phyloP scores from a whole-genome alignment of 2,888 invertebrate genomes.

The Latheticus oryzae region DNA sequence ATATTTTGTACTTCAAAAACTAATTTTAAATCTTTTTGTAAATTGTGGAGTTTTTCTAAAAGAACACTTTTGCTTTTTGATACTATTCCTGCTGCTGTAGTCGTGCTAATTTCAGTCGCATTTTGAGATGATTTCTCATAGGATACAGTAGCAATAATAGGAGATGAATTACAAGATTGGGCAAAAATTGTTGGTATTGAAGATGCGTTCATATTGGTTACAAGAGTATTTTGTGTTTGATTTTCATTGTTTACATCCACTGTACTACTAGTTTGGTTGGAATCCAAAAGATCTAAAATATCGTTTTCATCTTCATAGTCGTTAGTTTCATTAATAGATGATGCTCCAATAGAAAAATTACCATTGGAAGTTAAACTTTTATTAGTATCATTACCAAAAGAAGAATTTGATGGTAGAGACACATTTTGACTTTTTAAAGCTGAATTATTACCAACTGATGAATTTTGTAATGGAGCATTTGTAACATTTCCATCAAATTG shows the following conservation, averaged over 20 bases:
- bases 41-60: slow-evolving; percentile 18
- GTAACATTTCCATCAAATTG: too few relatives aligned
- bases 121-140: slow-evolving; percentile 2
- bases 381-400: too few relatives aligned
- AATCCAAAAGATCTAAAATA: slow-evolving; percentile 19
- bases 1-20: slow-evolving; percentile 36
- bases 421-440: too few relatives aligned
- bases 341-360: too few relatives aligned
- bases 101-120: not conserved
- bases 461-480: too few relatives aligned
- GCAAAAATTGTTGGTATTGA: slow-evolving; percentile 24
- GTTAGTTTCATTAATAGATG: too few relatives aligned
- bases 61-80: slow-evolving; percentile 21
- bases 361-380: too few relatives aligned
- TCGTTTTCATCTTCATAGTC: slow-evolving; percentile 17
- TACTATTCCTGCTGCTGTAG: slow-evolving; percentile 4
- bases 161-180: slow-evolving; percentile 2
- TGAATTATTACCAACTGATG: too few relatives aligned
- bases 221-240: not conserved
- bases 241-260: not conserved
- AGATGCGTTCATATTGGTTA: slow-evolving; percentile 2
- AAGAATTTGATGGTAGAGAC: too few relatives aligned
- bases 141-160: slow-evolving; percentile 9
- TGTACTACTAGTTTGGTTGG: slow-evolving; percentile 3
- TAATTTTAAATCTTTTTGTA: slow-evolving; percentile 31